Evolutionary conservation across 2,888 invertebrate genomes (phyloP).

Genomic region (Myopa tessellatipennis): DNA sequence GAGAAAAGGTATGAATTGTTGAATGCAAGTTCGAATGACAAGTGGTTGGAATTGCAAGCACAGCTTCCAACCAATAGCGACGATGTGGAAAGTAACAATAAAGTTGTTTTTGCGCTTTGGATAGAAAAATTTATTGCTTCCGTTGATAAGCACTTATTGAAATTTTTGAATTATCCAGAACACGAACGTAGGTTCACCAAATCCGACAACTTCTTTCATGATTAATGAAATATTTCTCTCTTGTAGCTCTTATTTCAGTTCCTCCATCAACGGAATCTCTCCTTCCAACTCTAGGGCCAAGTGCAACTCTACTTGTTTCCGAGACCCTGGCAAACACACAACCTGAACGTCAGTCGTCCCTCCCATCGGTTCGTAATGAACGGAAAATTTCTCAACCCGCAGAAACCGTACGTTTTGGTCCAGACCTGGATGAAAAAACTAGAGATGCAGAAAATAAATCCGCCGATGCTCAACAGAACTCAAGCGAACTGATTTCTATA

Average conservation of each 20-base stretch:
- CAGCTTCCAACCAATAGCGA: constrained; percentile 47
- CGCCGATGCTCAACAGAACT: constrained; percentile 12
- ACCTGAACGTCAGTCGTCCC: constrained; percentile 52
- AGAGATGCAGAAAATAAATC: constrained; percentile 18
- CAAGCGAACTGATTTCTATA: not conserved
- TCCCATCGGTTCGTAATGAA: constrained; percentile 46
- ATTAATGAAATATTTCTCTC: not conserved
- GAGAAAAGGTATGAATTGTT: constrained; percentile 40
- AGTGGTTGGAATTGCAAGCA: constrained; percentile 60
- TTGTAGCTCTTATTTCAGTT: not conserved
- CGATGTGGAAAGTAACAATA: constrained; percentile 4
- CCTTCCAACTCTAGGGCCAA: not conserved
- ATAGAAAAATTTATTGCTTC: constrained; percentile 56
- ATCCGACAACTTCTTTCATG: too few species aligned
- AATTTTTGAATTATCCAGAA: constrained; percentile 56
- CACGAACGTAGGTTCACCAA: not conserved
- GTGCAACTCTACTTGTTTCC: not conserved
- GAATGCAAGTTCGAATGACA: constrained; percentile 49
- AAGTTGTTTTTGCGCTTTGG: constrained; percentile 59
- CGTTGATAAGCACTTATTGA: constrained; percentile 55
- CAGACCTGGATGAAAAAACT: constrained; percentile 64
- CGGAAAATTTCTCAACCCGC: constrained; percentile 62
- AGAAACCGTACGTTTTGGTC: constrained; percentile 67
- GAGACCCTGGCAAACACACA: constrained; percentile 23
- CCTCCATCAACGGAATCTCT: not conserved